Conservation (phyloP, 2,888 invertebrate genomes). For the Lathronympha strigana region DNA sequence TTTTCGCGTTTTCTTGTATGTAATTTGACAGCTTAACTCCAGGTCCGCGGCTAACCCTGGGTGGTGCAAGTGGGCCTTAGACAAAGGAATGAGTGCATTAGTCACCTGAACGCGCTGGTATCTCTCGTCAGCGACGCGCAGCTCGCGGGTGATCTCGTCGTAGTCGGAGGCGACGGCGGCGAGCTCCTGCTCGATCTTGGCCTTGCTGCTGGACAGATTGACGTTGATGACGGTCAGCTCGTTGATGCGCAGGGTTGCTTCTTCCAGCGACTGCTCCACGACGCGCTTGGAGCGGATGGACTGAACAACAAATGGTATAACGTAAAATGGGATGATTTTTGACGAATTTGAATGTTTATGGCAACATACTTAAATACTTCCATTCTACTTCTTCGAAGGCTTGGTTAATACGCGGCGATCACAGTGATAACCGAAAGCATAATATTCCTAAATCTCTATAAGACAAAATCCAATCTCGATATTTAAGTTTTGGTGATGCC, state of each 20-base stretch:
- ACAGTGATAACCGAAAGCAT: too few relatives aligned
- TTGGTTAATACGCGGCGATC: too few relatives aligned
- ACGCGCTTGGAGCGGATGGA: slow-evolving; percentile 96
- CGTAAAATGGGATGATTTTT: too few relatives aligned
- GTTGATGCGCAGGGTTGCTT: slow-evolving; percentile 95
- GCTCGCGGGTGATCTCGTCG: slow-evolving; percentile 98
- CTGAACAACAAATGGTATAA: slow-evolving; percentile 70
- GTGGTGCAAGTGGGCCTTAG: too few relatives aligned
- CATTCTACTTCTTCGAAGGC: too few relatives aligned
- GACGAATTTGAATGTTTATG: background rate
- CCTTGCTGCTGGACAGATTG: slow-evolving; percentile 96
- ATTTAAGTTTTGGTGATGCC: too few relatives aligned
- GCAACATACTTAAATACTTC: background rate
- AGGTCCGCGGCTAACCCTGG: too few relatives aligned
- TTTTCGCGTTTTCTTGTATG: too few relatives aligned
- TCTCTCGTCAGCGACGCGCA: slow-evolving; percentile 96
- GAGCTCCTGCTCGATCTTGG: slow-evolving; percentile 97
- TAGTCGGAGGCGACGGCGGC: slow-evolving; percentile 96
- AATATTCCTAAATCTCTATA: too few relatives aligned
- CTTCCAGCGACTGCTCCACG: slow-evolving; percentile 95
- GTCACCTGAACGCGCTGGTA: slow-evolving; percentile 93
- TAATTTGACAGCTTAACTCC: too few relatives aligned
- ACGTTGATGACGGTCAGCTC: slow-evolving; percentile 98
- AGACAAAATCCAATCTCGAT: too few relatives aligned
- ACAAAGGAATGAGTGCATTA: slow-evolving; percentile 23